Evolutionary conservation across 2,113 vertebrate genomes (phyloP).

Genomic region (Podarcis muralis): DNA sequence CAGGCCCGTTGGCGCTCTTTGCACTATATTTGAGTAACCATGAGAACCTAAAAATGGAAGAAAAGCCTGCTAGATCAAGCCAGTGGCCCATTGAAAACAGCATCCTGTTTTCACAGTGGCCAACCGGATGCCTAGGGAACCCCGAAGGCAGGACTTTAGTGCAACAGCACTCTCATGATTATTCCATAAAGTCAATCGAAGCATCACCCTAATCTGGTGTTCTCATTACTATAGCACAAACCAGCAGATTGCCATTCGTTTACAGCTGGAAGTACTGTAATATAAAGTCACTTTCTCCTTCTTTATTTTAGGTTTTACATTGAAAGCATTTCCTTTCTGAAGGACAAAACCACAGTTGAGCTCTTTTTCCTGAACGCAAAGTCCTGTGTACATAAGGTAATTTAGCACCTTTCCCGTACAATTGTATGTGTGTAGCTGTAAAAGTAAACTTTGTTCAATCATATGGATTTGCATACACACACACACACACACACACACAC

Average conservation of each 20-base stretch:
- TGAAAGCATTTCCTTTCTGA: slow-evolving; percentile 92
- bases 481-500: too few relatives aligned
- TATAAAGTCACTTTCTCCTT: slow-evolving; percentile 15
- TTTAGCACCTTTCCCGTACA: background rate
- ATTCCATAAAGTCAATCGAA: background rate
- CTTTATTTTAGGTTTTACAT: slow-evolving; percentile 92
- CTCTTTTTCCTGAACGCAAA: slow-evolving; percentile 98
- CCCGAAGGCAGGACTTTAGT: too few relatives aligned
- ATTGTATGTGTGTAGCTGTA: background rate
- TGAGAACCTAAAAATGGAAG: too few relatives aligned
- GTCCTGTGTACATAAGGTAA: slow-evolving; percentile 92
- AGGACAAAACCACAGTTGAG: slow-evolving; percentile 93
- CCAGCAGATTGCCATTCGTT: background rate
- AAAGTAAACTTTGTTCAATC: background rate
- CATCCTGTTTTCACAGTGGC: too few relatives aligned
- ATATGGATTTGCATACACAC: too few relatives aligned
- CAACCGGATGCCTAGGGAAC: too few relatives aligned
- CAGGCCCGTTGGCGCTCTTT: background rate
- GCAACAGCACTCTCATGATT: background rate
- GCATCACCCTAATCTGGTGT: background rate
- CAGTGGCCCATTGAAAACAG: too few relatives aligned
- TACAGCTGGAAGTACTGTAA: slow-evolving; percentile 28
- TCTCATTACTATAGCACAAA: background rate
- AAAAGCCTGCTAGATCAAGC: too few relatives aligned
- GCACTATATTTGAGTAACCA: background rate